Percentiles rank a stretch among this genome's conserved stretches.
These are phyloP conservation scores for Hylaeus anthracinus DNA, from an alignment of 1,140 invertebrate species.

Conservation along the genomic window DNA sequence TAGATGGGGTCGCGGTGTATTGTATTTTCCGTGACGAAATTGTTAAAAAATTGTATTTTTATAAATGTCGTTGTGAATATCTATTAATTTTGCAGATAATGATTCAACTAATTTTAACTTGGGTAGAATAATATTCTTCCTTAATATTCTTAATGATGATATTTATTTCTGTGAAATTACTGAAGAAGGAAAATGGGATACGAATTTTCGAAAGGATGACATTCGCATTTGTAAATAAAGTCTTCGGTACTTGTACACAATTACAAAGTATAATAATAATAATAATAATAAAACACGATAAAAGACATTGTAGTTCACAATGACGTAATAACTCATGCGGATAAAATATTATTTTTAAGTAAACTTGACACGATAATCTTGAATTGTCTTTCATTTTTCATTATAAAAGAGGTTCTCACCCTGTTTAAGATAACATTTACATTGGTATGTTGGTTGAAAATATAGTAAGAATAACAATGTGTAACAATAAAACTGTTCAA, in stretches of 20 bases:
- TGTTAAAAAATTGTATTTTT: constrained; percentile 30
- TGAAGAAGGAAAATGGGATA: background rate
- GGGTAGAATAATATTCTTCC: too few species aligned
- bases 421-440: background rate
- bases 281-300: too few species aligned
- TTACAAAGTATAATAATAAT: background rate
- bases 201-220: background rate
- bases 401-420: background rate
- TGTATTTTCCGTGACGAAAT: too few species aligned
- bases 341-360: background rate
- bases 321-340: background rate
- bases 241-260: background rate
- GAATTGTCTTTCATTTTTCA: too few species aligned
- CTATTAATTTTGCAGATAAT: background rate
- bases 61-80: constrained; percentile 21
- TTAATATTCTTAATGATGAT: too few species aligned
- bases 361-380: too few species aligned
- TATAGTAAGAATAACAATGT: too few species aligned
- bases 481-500: background rate
- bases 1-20: background rate
- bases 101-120: too few species aligned
- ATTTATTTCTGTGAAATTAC: too few species aligned
- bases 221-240: background rate
- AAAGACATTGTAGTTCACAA: too few species aligned
- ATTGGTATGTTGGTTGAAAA: too few species aligned